Evolutionary conservation across 2,888 invertebrate genomes (phyloP), one percentile per base, ranked within the genome.

Genomic region (Nemapogon koenigi): DNA sequence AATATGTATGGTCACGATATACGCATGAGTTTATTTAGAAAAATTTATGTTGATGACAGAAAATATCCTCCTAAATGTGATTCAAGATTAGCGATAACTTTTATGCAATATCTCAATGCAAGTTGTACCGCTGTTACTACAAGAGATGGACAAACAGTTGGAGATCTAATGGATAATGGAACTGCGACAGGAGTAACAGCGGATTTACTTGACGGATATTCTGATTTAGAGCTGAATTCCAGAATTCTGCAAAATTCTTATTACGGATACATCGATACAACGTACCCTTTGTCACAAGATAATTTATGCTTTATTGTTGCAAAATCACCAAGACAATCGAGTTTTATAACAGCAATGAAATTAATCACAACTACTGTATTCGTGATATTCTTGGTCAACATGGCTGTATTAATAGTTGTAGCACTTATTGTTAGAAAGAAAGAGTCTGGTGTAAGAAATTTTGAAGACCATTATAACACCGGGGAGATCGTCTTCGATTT

Each of bases 261-360:
- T 44, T 63, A 70, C 11, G 71, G 71, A 1, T 68, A 65, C 35
- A 75, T 81, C 11, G 84, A 84, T 40, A 66, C 67, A 2, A 81
- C 83, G 0, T 69, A 79, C 35, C 81, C 82, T 2, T 58, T 81
- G 4, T 59, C 52, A 7, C 78, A 83, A 42, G 83, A 84, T 42
- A 78, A 79, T 47, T 47, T 84, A 7, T 83, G 84, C 49, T 81
- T 83, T 36, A 45, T 84, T 16, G 64, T 83, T 4, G 79, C 80
- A 39, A 81, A 81, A 45, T 66, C 82, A 0, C 54, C 55, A 7
- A 58, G 57, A n/a, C 75, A 81, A 39, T 70, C 81, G 0, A 62
- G 76, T 1, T 81, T 83, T 46, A 70, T 63, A 47, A 70, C 72
- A 6, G 60, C 62, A 2, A 46, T 72, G 19, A 58, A 63, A 39